Percentiles rank a stretch among this genome's conserved stretches.
These are phyloP conservation scores for Drosophila pseudoobscura DNA, from an alignment of 1,140 invertebrate genomes.

Conservation along the genomic window DNA sequence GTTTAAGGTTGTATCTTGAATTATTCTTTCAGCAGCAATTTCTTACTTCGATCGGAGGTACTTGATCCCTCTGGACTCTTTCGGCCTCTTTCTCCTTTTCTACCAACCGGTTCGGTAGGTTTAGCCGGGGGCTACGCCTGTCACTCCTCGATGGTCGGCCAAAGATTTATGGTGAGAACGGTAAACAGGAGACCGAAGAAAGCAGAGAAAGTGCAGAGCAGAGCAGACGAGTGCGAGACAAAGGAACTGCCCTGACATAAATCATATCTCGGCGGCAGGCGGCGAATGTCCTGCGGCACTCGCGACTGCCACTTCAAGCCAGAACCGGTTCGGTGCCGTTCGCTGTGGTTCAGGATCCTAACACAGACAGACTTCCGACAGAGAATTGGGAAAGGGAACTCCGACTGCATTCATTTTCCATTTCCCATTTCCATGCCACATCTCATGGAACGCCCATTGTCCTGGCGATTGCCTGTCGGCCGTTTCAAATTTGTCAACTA, in stretches of 20 bases:
- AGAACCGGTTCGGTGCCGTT: constrained; percentile 46
- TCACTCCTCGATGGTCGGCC: constrained; percentile 42
- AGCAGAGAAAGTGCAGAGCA: constrained; percentile 16
- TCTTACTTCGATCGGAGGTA: not conserved
- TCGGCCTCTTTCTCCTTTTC: not conserved
- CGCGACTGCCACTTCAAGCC: constrained; percentile 46
- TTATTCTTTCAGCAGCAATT: not conserved
- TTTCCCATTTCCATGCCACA: constrained; percentile 42
- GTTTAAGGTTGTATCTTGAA: no score
- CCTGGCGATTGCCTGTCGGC: constrained; percentile 16
- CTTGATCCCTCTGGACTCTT: constrained; percentile 4
- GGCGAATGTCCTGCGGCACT: constrained; percentile 57
- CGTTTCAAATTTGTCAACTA: constrained; percentile 72
- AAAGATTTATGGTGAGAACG: constrained; percentile 72
- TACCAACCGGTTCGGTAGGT: constrained; percentile 50
- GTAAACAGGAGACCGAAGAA: constrained; percentile 56
- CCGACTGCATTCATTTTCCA: constrained; percentile 20
- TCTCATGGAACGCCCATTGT: constrained; percentile 58
- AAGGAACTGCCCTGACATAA: constrained; percentile 55
- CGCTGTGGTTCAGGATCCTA: constrained; percentile 20
- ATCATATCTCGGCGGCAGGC: constrained; percentile 41
- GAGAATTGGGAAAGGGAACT: constrained; percentile 24
- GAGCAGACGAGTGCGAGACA: constrained; percentile 45
- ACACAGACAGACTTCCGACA: constrained; percentile 9
- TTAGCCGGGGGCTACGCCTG: constrained; percentile 47